A percentile compares a stretch with the other conserved stretches of the same genome.
phyloP scores from a whole-genome alignment of 1,140 invertebrate genomes.

The Drosophila watanabei region DNA sequence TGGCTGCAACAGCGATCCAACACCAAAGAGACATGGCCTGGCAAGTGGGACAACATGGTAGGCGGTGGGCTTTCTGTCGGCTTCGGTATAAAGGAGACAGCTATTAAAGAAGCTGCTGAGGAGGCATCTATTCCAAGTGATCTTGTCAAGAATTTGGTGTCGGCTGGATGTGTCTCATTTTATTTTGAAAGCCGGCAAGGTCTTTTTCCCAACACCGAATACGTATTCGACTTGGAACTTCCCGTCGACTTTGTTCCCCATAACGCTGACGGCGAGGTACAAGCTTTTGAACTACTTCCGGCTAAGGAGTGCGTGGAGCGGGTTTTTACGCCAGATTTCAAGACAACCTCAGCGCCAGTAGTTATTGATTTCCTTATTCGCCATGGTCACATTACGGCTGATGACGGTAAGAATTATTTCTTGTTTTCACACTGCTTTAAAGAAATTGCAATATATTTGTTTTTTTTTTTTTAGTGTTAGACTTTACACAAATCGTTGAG shows the following conservation, averaged over 20 bases:
- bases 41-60: slow-evolving; percentile 98
- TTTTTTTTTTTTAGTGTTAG: slow-evolving; percentile 88
- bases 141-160: slow-evolving; percentile 91
- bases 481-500: slow-evolving; percentile 94
- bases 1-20: slow-evolving; percentile 96
- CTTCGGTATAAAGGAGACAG: slow-evolving; percentile 94
- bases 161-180: slow-evolving; percentile 94
- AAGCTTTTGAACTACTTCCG: slow-evolving; percentile 94
- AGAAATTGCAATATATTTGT: neutral
- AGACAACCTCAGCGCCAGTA: slow-evolving; percentile 96
- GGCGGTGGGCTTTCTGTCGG: slow-evolving; percentile 96
- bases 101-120: slow-evolving; percentile 96
- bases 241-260: slow-evolving; percentile 95
- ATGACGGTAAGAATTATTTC: slow-evolving; percentile 88
- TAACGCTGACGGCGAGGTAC: slow-evolving; percentile 97
- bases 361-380: slow-evolving; percentile 96
- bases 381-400: slow-evolving; percentile 94
- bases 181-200: slow-evolving; percentile 97
- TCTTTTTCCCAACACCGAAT: slow-evolving; percentile 97
- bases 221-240: slow-evolving; percentile 97
- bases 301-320: slow-evolving; percentile 92
- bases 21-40: slow-evolving; percentile 97
- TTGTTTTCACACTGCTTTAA: rapidly evolving
- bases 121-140: slow-evolving; percentile 94
- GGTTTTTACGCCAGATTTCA: slow-evolving; percentile 93